Conservation (phyloP, 2,113 vertebrate genomes). For the Lycaon pictus region DNA sequence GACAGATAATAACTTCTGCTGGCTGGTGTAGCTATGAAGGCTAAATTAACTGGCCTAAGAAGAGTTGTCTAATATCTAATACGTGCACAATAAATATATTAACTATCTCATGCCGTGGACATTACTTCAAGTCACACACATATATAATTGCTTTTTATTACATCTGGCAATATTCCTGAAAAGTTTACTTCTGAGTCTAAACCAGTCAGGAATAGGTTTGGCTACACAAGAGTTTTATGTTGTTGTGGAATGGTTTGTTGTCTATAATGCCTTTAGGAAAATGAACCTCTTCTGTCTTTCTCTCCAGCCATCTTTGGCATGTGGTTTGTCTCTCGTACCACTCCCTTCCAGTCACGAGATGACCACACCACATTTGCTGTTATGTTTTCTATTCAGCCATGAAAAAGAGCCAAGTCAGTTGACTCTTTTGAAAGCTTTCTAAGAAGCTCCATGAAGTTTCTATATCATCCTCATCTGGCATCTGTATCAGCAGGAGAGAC, state of each 20-base stretch:
- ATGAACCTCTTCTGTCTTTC: background rate
- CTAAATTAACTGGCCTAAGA: background rate
- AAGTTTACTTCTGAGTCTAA: background rate
- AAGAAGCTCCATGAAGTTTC: background rate
- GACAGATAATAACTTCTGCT: background rate
- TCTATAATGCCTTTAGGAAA: background rate
- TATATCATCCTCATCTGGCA: background rate
- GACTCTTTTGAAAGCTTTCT: background rate
- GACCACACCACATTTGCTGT: background rate
- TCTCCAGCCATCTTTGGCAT: background rate
- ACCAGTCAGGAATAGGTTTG: background rate
- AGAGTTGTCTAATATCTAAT: background rate
- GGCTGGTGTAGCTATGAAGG: background rate
- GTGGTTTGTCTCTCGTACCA: background rate
- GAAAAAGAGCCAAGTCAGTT: background rate
- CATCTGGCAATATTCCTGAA: background rate
- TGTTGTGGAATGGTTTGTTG: background rate
- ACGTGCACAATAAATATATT: background rate
- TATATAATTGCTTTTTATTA: background rate
- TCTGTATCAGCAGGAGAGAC: background rate
- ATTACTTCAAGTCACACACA: background rate
- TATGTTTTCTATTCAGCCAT: background rate
- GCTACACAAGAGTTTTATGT: background rate
- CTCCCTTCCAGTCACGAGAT: background rate
- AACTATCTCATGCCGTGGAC: background rate